Conservation (phyloP, 1,140 invertebrate species). For the Chironomus tepperi region DNA sequence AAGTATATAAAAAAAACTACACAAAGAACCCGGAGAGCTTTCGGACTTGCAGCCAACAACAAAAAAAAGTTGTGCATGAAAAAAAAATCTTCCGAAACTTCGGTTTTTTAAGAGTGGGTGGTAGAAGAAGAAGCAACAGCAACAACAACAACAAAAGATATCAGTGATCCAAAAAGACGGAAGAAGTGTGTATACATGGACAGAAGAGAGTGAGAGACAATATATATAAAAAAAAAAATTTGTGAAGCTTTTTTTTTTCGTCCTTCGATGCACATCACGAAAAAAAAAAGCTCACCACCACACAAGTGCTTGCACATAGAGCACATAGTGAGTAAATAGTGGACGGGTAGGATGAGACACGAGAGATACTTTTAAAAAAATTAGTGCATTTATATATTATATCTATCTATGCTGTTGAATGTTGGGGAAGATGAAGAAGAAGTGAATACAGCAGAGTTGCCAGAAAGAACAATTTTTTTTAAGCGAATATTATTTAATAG, state of each 20-base stretch:
- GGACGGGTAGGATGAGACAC: not conserved
- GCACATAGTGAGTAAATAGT: not conserved
- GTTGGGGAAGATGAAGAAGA: not conserved
- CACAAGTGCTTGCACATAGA: not conserved
- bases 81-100: slow-evolving; percentile 9
- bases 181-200: not conserved
- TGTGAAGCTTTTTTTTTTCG: slow-evolving; percentile 11
- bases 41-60: not conserved
- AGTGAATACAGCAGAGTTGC: not conserved
- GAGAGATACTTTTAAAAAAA: not conserved
- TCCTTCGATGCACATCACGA: slow-evolving; percentile 19
- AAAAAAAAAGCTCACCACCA: slow-evolving; percentile 10
- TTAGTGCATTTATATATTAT: not conserved
- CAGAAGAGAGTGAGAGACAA: not conserved
- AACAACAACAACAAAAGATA: not conserved
- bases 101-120: not conserved
- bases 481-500: slow-evolving; percentile 14
- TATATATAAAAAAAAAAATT: no score
- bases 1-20: not conserved
- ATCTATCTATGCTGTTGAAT: not conserved
- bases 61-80: not conserved
- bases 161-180: not conserved
- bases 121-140: not conserved
- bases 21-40: slow-evolving; percentile 18
- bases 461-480: not conserved